These are phyloP conservation scores for Holothuria glaberrima DNA, from an alignment of 35 echinoderm and acorn worm species.

Conservation along the genomic window DNA sequence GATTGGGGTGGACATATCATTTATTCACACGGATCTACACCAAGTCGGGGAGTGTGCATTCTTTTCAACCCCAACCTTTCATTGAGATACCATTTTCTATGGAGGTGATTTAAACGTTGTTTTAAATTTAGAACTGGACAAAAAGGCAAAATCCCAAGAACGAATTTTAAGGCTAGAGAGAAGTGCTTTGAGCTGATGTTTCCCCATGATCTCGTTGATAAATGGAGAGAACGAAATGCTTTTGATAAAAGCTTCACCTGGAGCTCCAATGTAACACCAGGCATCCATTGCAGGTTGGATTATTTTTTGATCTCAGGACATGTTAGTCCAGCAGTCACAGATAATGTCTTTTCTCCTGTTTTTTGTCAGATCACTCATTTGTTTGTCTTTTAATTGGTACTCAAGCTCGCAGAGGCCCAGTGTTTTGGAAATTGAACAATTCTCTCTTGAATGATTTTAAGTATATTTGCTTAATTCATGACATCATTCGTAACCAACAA, in stretches of 20 bases:
- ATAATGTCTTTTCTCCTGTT: neutral
- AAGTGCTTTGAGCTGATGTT: neutral
- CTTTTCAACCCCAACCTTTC: too few species aligned
- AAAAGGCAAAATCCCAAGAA: neutral
- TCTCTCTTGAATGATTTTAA: too few species aligned
- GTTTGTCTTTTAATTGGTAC: neutral
- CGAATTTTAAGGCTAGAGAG: neutral
- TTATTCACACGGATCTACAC: too few species aligned
- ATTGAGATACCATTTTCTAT: too few species aligned
- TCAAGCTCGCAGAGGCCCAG: slow-evolving; percentile 6
- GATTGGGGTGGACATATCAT: too few species aligned
- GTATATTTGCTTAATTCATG: too few species aligned
- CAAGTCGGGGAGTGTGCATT: neutral
- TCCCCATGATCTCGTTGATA: too few species aligned
- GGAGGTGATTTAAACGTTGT: neutral
- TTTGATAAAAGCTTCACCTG: too few species aligned
- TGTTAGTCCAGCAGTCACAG: neutral
- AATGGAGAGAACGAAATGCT: too few species aligned
- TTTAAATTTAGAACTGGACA: neutral
- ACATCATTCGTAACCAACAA: too few species aligned
- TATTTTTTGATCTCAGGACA: neutral
- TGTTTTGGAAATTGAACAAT: slow-evolving; percentile 49
- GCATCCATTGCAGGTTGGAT: too few species aligned
- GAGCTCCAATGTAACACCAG: slow-evolving; percentile 38
- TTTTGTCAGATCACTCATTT: slow-evolving; percentile 33